Conservation (phyloP, 2,113 vertebrate genomes). For the Amblyornis subalaris region DNA sequence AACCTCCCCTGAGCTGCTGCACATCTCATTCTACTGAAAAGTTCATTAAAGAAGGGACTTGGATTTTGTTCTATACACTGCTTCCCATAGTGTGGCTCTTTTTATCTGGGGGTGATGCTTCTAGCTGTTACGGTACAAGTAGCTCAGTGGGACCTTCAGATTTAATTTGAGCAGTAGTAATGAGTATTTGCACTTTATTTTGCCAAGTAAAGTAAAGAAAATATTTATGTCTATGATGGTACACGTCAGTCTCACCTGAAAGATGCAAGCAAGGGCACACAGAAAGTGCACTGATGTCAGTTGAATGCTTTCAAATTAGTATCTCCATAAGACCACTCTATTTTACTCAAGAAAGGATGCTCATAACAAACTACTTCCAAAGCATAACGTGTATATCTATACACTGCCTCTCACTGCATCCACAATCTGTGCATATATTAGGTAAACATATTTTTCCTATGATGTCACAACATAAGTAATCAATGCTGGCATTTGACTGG, state of each 20-base stretch:
- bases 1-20: background rate
- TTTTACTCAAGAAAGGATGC: background rate
- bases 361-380: background rate
- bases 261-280: background rate
- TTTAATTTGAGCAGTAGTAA: background rate
- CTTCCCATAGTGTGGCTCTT: background rate
- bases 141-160: background rate
- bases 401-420: background rate
- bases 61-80: background rate
- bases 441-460: background rate
- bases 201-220: background rate
- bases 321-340: background rate
- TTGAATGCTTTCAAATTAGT: background rate
- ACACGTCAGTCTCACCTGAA: background rate
- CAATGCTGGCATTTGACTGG: background rate
- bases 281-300: background rate
- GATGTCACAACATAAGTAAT: background rate
- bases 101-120: background rate
- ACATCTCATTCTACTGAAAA: background rate
- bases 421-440: background rate
- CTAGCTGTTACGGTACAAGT: background rate
- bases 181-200: background rate
- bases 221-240: background rate
- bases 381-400: accelerated
- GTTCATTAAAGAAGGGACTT: background rate